Base-by-base conservation (phyloP, 1,140 invertebrate species). In the Ceratina australensis region DNA sequence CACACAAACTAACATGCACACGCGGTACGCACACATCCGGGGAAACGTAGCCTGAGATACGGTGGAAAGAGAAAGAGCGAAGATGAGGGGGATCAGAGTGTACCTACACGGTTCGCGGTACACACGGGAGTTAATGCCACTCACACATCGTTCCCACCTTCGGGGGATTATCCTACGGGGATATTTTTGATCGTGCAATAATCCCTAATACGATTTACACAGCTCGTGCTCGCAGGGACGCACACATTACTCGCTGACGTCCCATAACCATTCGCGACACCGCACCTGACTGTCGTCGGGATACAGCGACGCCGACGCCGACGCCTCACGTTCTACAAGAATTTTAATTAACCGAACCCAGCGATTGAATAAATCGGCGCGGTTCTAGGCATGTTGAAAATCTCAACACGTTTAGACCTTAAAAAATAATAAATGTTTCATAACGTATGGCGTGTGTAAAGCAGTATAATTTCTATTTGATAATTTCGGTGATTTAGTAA, bases 121-220 rank as follows among this genome's bases (percentile, higher is more conserved):
- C 69, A 85, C 79, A 69, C 60, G 50, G 20, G 84, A 91, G 87
- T 89, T 90, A 91, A 91, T 90, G 84, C 89, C 86, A 89, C 86
- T 78, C 86, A 88, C 85, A 90, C 89, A 88, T 61, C 77, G 79
- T 79, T 73, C 49, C 86, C 80, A 87, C 83, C 87, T 89, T 80
- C 77, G 75, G 78, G 88, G 88, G 91, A 92, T 92, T 90, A 92
- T 91, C 90, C 89, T 87, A 77, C 76, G 81, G 88, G 87, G 88
- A 92, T 91, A 92, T 92, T 91, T 92, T 91, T 91, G 88, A 92
- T 92, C 91, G 89, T 83, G 87, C 89, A 91, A 92, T 92, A 92
- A 92, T 92, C 90, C 89, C 79, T 92, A 91, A 91, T 91, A 91
- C 91, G 90, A 92, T 92, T 92, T 91, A 91, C 89, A 87, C 87